These are phyloP conservation scores for Melitaea cinxia DNA, from an alignment of 1,140 invertebrate species.

Conservation along the genomic window DNA sequence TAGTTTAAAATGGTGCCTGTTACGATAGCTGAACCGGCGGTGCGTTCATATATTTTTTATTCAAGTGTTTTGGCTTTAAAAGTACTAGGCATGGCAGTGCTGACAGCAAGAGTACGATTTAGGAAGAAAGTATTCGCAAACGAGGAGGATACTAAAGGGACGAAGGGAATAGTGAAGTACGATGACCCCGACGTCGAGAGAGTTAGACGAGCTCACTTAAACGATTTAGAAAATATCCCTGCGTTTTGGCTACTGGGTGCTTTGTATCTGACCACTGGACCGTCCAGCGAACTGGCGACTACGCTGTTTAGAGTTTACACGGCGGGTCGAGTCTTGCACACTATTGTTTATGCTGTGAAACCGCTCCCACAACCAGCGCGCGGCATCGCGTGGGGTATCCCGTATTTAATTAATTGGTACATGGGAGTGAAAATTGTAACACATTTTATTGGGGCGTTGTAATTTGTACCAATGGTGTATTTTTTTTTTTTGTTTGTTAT, in stretches of 20 bases:
- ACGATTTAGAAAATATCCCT: conserved; percentile 89
- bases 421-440: conserved; percentile 61
- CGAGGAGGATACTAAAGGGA: conserved; percentile 59
- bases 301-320: conserved; percentile 84
- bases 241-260: conserved; percentile 84
- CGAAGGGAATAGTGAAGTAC: conserved; percentile 66
- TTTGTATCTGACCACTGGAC: conserved; percentile 85
- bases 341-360: conserved; percentile 83
- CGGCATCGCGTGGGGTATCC: conserved; percentile 51
- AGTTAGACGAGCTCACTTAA: conserved; percentile 85
- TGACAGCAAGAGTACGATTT: conserved; percentile 76
- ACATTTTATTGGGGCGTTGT: conserved; percentile 53
- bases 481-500: neutral
- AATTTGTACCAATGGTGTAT: conserved; percentile 15
- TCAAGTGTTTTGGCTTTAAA: conserved; percentile 80
- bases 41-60: conserved; percentile 78
- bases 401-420: conserved; percentile 55
- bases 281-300: conserved; percentile 77
- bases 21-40: conserved; percentile 61
- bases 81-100: conserved; percentile 71
- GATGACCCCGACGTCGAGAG: conserved; percentile 83
- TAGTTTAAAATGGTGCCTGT: conserved; percentile 40
- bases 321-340: conserved; percentile 83
- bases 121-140: conserved; percentile 71
- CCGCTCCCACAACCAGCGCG: conserved; percentile 64